A percentile compares a stretch with the other conserved stretches of the same genome.
Evolutionary conservation across 1,140 invertebrate species (phyloP).

Genomic region (Danaus plexippus): DNA sequence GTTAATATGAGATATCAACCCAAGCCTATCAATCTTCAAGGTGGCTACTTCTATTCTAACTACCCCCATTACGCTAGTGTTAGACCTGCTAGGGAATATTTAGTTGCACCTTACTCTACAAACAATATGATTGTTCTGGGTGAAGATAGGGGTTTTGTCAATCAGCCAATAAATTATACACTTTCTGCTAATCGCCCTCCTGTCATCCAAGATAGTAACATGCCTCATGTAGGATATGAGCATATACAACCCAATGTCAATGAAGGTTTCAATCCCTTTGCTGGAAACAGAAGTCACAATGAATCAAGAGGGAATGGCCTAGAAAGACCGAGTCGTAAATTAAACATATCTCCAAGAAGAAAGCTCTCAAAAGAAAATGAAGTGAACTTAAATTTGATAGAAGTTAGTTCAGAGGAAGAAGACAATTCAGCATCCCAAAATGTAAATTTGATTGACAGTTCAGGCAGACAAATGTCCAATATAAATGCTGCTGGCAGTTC

Average conservation of each 20-base stretch:
- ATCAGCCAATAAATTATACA: slow-evolving; percentile 39
- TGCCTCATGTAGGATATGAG: slow-evolving; percentile 29
- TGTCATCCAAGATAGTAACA: slow-evolving; percentile 23
- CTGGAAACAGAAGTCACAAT: slow-evolving; percentile 18
- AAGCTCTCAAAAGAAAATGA: slow-evolving; percentile 55
- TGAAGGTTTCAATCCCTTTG: slow-evolving; percentile 25
- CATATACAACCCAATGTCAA: slow-evolving; percentile 25
- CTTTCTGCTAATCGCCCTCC: slow-evolving; percentile 28
- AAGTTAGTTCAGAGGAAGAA: slow-evolving; percentile 68
- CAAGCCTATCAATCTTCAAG: slow-evolving; percentile 38
- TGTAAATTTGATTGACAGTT: slow-evolving; percentile 13
- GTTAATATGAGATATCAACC: slow-evolving; percentile 58
- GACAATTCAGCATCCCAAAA: slow-evolving; percentile 46
- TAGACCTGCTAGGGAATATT: slow-evolving; percentile 32
- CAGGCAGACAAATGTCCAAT: slow-evolving; percentile 20
- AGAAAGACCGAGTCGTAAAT: slow-evolving; percentile 55
- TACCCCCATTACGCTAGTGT: slow-evolving; percentile 35
- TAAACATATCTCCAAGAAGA: slow-evolving; percentile 60
- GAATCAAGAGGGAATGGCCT: slow-evolving; percentile 25
- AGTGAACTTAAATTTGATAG: slow-evolving; percentile 46
- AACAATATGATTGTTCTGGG: slow-evolving; percentile 43
- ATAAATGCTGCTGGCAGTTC: slow-evolving; percentile 20
- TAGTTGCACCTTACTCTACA: slow-evolving; percentile 31
- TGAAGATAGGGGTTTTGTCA: slow-evolving; percentile 42
- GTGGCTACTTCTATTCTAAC: slow-evolving; percentile 44